Evolutionary conservation across 1,140 invertebrate genomes (phyloP).

Genomic region (Apocrypta bakeri): DNA sequence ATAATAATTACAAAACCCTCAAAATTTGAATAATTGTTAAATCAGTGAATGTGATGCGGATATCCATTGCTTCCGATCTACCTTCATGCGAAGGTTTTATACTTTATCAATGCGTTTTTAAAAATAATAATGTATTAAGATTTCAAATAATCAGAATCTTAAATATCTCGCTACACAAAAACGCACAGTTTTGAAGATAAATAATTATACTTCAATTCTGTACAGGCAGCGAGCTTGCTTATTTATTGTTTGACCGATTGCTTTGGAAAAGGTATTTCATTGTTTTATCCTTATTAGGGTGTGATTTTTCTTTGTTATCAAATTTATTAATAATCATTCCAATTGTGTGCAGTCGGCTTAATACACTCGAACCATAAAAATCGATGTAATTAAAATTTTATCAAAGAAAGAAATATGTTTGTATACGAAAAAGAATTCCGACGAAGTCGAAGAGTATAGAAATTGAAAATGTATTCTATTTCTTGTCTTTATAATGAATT

Average conservation of each 20-base stretch:
- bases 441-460: neutral
- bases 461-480: neutral
- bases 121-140: slow-evolving; percentile 11
- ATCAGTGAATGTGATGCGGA: neutral
- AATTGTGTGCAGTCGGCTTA: slow-evolving; percentile 32
- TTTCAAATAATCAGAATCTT: neutral
- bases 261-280: slow-evolving; percentile 27
- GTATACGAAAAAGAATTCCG: neutral
- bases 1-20: neutral
- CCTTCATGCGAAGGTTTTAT: neutral
- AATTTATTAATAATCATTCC: slow-evolving; percentile 45
- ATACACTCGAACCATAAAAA: neutral
- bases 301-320: slow-evolving; percentile 1
- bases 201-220: slow-evolving; percentile 10
- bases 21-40: neutral
- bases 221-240: neutral
- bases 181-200: slow-evolving; percentile 18
- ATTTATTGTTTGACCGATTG: slow-evolving; percentile 37
- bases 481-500: neutral
- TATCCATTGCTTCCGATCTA: slow-evolving; percentile 11
- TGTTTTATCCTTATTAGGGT: slow-evolving; percentile 30
- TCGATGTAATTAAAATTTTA: slow-evolving; percentile 25
- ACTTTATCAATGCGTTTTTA: neutral
- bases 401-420: neutral
- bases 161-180: neutral